phyloP scores from a whole-genome alignment of 1,140 invertebrate species.

The Psilanteris sp. region DNA sequence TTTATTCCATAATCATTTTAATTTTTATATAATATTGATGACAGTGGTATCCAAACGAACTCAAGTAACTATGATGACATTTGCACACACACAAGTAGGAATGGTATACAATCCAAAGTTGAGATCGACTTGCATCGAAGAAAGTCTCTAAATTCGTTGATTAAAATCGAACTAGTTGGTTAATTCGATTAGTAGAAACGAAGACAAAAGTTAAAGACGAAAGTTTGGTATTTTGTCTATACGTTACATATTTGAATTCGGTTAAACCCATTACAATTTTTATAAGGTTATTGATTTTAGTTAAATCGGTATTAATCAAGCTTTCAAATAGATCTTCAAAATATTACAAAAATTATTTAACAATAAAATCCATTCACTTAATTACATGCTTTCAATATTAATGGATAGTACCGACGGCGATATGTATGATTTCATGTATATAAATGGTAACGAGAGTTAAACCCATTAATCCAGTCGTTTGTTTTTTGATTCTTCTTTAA shows the following conservation, averaged over 20 bases:
- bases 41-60: slow-evolving; percentile 23
- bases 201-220: slow-evolving; percentile 44
- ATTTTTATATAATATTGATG: slow-evolving; percentile 13
- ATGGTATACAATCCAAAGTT: slow-evolving; percentile 49
- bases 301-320: too few relatives aligned
- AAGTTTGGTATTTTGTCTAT: slow-evolving; percentile 50
- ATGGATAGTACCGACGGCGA: too few relatives aligned
- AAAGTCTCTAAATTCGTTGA: slow-evolving; percentile 59
- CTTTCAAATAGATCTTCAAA: too few relatives aligned
- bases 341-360: too few relatives aligned
- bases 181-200: slow-evolving; percentile 50
- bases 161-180: slow-evolving; percentile 59
- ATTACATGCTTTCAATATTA: too few relatives aligned
- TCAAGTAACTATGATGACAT: slow-evolving; percentile 23
- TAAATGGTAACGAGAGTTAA: slow-evolving; percentile 7
- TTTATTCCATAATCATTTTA: slow-evolving; percentile 19
- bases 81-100: slow-evolving; percentile 41
- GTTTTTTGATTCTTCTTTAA: slow-evolving; percentile 44
- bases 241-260: slow-evolving; percentile 24
- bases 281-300: too few relatives aligned
- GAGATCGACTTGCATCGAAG: slow-evolving; percentile 53
- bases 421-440: slow-evolving; percentile 14
- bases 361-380: too few relatives aligned
- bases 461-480: slow-evolving; percentile 43
- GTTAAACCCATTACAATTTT: slow-evolving; percentile 16